Percentiles rank a stretch among this genome's conserved stretches.
phyloP scores from a whole-genome alignment of 2,888 invertebrate genomes.

The Caenorhabditis panamensis region DNA sequence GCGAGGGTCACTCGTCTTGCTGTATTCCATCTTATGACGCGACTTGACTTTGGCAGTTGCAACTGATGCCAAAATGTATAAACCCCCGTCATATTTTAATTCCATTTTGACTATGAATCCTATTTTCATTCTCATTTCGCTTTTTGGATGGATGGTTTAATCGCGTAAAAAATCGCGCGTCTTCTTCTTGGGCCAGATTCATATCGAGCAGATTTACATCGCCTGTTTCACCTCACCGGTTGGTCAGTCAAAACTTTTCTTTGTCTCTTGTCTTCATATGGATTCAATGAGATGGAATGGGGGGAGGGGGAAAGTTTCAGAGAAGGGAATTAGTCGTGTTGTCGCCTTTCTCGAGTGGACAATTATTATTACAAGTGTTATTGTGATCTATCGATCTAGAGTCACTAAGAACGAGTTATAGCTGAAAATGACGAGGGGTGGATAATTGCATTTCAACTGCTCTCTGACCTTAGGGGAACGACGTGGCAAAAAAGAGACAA shows the following conservation, averaged over 20 bases:
- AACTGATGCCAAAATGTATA: no score
- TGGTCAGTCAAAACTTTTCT: no score
- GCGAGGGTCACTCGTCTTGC: slow-evolving; percentile 28
- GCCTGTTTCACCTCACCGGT: slow-evolving; percentile 22
- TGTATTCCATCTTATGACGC: not conserved
- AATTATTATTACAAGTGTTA: slow-evolving; percentile 49
- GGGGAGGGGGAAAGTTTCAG: slow-evolving; percentile 40
- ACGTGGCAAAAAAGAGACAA: no score
- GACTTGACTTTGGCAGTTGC: no score
- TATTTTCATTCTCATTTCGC: slow-evolving; percentile 1
- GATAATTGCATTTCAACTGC: no score
- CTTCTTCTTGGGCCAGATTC: slow-evolving; percentile 15
- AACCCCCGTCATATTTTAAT: no score
- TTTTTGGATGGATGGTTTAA: slow-evolving; percentile 45
- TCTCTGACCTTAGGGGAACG: no score
- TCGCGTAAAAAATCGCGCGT: slow-evolving; percentile 55
- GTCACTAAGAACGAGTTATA: no score
- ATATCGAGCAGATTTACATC: slow-evolving; percentile 56
- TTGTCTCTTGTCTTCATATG: not conserved
- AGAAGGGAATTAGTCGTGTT: slow-evolving; percentile 9
- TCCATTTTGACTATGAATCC: no score
- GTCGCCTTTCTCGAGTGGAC: slow-evolving; percentile 41
- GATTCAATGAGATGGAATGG: not conserved
- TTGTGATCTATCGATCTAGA: no score
- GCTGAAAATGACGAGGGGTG: no score